phyloP scores from a whole-genome alignment of 2,888 invertebrate genomes.

The Aelia acuminata region DNA sequence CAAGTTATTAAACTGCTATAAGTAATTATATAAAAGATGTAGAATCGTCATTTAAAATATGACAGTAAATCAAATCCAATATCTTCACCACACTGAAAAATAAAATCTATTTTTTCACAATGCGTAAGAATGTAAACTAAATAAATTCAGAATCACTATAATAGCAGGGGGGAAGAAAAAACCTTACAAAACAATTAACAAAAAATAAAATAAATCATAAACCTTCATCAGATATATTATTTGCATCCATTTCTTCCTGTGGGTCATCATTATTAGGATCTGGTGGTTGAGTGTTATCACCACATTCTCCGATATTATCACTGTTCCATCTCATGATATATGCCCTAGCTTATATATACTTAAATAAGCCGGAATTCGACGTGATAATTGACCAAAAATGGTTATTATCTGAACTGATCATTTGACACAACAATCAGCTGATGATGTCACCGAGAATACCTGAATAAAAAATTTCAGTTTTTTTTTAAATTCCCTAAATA shows the following conservation, averaged over 20 bases:
- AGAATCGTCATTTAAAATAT: background rate
- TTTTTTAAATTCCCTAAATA: too few relatives aligned
- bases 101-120: background rate
- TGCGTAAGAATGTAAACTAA: background rate
- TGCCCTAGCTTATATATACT: background rate
- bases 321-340: constrained; percentile 15
- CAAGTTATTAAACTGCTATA: constrained; percentile 3
- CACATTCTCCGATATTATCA: background rate
- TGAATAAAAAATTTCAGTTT: background rate
- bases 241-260: constrained; percentile 47
- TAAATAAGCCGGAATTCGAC: background rate
- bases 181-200: background rate
- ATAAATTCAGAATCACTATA: background rate
- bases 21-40: background rate
- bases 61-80: background rate
- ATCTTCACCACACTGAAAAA: background rate
- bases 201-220: background rate
- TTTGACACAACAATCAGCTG: constrained; percentile 42
- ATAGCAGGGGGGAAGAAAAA: background rate
- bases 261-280: constrained; percentile 54
- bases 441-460: background rate
- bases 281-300: constrained; percentile 52
- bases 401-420: background rate
- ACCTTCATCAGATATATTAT: constrained; percentile 58
- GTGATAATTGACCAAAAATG: background rate